These are phyloP conservation scores for Acyrthosiphon pisum DNA, from an alignment of 1,140 invertebrate species.

Conservation along the genomic window DNA sequence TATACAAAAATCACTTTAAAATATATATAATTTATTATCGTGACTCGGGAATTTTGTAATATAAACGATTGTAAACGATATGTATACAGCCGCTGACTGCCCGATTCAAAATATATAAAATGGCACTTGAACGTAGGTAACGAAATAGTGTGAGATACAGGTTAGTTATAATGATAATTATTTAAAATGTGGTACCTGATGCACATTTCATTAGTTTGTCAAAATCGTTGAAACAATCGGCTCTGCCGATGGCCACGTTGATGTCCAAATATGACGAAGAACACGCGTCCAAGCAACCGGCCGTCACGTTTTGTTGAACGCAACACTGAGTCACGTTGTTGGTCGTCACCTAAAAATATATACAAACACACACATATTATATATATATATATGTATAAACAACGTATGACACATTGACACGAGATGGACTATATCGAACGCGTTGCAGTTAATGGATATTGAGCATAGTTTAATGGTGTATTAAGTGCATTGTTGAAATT, in stretches of 20 bases:
- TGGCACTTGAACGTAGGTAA: no score
- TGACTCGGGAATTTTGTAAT: neutral
- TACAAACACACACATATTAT: neutral
- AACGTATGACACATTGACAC: neutral
- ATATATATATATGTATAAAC: neutral
- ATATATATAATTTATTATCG: no score
- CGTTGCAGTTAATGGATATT: neutral
- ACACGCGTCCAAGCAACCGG: slow-evolving; percentile 78
- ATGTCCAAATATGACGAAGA: slow-evolving; percentile 82
- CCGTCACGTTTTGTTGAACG: slow-evolving; percentile 75
- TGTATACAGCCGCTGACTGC: no score
- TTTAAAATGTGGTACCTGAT: slow-evolving; percentile 66
- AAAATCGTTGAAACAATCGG: slow-evolving; percentile 80
- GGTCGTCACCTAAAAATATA: slow-evolving; percentile 64
- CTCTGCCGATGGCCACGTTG: slow-evolving; percentile 77
- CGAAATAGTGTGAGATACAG: no score
- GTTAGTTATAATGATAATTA: neutral
- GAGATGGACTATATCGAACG: neutral
- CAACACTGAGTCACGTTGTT: slow-evolving; percentile 80
- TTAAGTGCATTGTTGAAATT: slow-evolving; percentile 10
- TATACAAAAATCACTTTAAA: neutral
- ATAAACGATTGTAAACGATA: no score
- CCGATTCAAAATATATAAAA: no score
- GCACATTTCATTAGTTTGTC: slow-evolving; percentile 86
- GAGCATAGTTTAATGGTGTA: neutral